Evolutionary conservation across 2,113 vertebrate species (phyloP), one percentile per base, ranked within the genome.

Genomic region (Myxocyprinus asiaticus): DNA sequence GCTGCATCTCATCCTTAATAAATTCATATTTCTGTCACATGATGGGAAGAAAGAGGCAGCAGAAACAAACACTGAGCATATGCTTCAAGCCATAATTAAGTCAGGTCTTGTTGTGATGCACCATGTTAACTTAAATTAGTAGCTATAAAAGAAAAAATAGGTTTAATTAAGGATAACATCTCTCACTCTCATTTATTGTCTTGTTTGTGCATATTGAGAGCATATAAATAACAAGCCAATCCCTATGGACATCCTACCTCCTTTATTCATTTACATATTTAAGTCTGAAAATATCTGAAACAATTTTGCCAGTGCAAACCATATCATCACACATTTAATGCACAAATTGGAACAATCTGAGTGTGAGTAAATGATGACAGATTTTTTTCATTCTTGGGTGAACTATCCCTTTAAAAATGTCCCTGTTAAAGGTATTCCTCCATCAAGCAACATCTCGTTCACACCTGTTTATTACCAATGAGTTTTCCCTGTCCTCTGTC

Each of bases 1-100:
- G 9, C 50, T 4, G n/a, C 55, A 11, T 47, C 55, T 61, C 55
- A 61, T 59, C 43, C n/a, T 48, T 62, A 8, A 62, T 22, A 7
- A 62, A 50, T 62, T 15, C 61, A 33, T 17, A 44, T 71, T 71
- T 56, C 8, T 43, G 55, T 47, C 14, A 14, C 3, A 17, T 62
- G 15, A 22, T 59, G 14, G 44, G 69, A 9, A 58, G 11, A 58
- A 7, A 42, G 2, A 73, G 55, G 43, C 9, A 74, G 3, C 17
- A 47, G 10, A 48, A 74, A 58, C 69, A 22, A 58, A 43, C 17
- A 45, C 22, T 42, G 33, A 48, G 48, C 73, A 81, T 53, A 70
- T 75, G 64, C 70, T 79, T 62, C 55, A 66, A 75, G 33, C 81
- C 43, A 50, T 79, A 83, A 83, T 76, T 79, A 83, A 48, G 67